Evolutionary conservation across 2,797 vertebrate genomes (phyloP).

Genomic region (Ctenopoma multispine): DNA sequence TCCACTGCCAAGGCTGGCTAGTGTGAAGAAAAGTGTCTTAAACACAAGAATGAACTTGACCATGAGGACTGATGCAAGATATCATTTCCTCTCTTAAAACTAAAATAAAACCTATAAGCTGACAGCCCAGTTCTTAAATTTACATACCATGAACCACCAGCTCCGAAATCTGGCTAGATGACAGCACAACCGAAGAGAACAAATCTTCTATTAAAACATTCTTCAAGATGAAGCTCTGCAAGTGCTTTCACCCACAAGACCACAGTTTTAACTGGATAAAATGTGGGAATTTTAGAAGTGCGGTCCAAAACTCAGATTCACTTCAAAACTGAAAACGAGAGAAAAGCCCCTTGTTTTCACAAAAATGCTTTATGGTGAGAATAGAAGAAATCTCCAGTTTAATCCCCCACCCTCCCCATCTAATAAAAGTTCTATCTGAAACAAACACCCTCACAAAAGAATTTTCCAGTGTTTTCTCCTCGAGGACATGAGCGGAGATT

Average conservation of each 20-base stretch:
- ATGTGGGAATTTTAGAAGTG: slow-evolving; percentile 51
- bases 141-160: slow-evolving; percentile 34
- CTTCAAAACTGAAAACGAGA: slow-evolving; percentile 44
- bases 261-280: slow-evolving; percentile 62
- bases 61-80: slow-evolving; percentile 18
- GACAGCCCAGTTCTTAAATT: slow-evolving; percentile 48
- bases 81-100: slow-evolving; percentile 31
- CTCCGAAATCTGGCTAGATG: slow-evolving; percentile 25
- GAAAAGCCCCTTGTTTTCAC: slow-evolving; percentile 42
- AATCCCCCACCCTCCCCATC: slow-evolving; percentile 1
- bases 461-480: slow-evolving; percentile 43
- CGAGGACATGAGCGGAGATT: slow-evolving; percentile 45
- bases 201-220: slow-evolving; percentile 67
- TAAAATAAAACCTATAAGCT: slow-evolving; percentile 42
- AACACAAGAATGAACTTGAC: slow-evolving; percentile 21
- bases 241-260: slow-evolving; percentile 55
- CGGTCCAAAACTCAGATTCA: slow-evolving; percentile 42
- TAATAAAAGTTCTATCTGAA: slow-evolving; percentile 18
- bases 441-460: slow-evolving; percentile 19
- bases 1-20: slow-evolving; percentile 16
- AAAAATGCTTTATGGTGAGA: slow-evolving; percentile 11
- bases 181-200: slow-evolving; percentile 58
- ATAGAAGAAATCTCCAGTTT: slow-evolving; percentile 24
- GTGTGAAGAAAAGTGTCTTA: not conserved
- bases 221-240: slow-evolving; percentile 53